These are phyloP conservation scores for Myocastor coypus DNA, from an alignment of 2,113 vertebrate genomes.

Conservation along the genomic window DNA sequence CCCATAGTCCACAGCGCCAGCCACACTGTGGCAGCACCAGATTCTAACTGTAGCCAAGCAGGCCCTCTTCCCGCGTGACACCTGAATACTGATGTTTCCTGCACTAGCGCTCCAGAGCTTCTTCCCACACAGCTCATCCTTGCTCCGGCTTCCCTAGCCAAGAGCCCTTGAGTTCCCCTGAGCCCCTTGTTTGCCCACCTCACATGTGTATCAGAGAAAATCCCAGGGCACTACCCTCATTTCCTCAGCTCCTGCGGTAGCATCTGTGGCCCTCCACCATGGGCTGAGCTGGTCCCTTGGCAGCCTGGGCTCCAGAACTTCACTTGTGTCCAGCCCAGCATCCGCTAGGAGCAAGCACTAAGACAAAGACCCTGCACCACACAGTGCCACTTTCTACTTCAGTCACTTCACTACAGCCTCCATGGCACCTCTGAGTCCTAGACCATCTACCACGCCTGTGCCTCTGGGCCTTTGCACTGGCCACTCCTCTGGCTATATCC, in stretches of 20 bases:
- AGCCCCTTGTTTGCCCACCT: accelerated
- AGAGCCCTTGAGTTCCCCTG: neutral
- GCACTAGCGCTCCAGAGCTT: accelerated
- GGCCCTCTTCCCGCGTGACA: neutral
- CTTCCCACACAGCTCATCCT: neutral
- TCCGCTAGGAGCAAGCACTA: neutral
- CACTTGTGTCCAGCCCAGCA: too few relatives aligned
- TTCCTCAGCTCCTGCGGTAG: neutral
- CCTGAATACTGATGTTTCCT: accelerated
- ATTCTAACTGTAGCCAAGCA: accelerated
- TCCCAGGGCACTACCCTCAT: accelerated
- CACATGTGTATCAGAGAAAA: accelerated
- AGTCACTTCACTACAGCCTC: neutral
- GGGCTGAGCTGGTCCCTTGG: neutral
- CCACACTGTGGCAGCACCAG: accelerated
- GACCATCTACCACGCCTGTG: neutral
- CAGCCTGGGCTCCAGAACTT: neutral
- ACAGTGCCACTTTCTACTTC: neutral
- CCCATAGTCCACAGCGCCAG: too few relatives aligned
- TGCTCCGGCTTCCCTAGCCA: neutral
- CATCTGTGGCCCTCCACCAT: too few relatives aligned
- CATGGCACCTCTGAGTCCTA: too few relatives aligned
- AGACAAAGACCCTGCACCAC: neutral
- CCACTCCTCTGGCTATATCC: too few relatives aligned
- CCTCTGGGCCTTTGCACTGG: neutral